These are phyloP conservation scores for Brachylomia viminalis DNA, from an alignment of 2,888 invertebrate genomes.

Conservation along the genomic window DNA sequence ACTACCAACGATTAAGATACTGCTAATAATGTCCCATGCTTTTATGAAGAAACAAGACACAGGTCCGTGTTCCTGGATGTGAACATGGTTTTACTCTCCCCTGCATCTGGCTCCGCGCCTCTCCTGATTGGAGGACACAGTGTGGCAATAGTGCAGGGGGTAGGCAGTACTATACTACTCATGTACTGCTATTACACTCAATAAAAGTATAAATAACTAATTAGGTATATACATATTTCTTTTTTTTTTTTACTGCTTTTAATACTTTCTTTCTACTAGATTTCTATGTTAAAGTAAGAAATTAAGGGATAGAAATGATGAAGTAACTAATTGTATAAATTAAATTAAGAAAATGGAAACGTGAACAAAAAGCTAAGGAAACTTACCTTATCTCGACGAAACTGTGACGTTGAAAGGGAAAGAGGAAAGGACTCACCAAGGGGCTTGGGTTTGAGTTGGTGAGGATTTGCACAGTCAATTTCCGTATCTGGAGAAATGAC, in stretches of 20 bases:
- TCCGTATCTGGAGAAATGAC: conserved; percentile 76
- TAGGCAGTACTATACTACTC: background rate
- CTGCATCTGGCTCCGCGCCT: conserved; percentile 67
- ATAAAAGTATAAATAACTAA: background rate
- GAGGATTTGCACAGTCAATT: conserved; percentile 65
- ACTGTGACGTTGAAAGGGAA: conserved; percentile 48
- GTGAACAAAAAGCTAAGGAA: conserved; percentile 1
- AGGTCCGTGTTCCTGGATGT: conserved; percentile 72
- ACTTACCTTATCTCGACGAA: conserved; percentile 20
- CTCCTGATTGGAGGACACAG: conserved; percentile 61
- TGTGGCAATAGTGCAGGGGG: conserved; percentile 67
- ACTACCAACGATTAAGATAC: background rate
- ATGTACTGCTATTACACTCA: too few species aligned
- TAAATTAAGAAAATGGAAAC: background rate
- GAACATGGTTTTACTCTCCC: conserved; percentile 73
- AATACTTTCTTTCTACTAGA: background rate
- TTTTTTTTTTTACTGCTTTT: background rate
- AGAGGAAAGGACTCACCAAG: conserved; percentile 83
- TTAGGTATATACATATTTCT: background rate
- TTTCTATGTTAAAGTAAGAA: too few species aligned
- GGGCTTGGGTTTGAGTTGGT: conserved; percentile 74
- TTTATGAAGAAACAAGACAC: conserved; percentile 73
- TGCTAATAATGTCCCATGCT: conserved; percentile 69
- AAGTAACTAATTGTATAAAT: background rate
- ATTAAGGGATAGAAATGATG: background rate